Base-by-base conservation (phyloP, 2,888 invertebrate species). In the Mellilla xanthometata region DNA sequence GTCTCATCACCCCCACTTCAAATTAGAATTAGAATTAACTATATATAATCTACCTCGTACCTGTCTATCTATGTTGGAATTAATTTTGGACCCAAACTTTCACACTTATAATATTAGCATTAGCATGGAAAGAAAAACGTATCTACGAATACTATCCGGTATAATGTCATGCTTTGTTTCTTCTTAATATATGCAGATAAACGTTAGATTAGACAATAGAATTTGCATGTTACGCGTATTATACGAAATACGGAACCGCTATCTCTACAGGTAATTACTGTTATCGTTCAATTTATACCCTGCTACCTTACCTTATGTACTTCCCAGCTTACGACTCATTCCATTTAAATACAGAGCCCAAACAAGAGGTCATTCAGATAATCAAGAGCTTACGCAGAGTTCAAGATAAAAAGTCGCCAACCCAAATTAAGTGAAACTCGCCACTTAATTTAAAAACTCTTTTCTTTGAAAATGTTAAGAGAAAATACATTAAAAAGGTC, bases 401-500 rank as follows among this genome's bases (percentile, higher is more conserved):
- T 45, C 32, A 33, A 54, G 52, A 59, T 58, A 59, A 62, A 49
- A 54, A 43, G 52, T 53, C 57, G 40, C 32, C 47, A 44, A 40
- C 54, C 40, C 30, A 60, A 70, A 67, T 65, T 54, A 65, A 68
- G 60, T 56, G 58, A 46, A 45, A 58, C 45, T 52, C 35, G 43
- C 66, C 59, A 62, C 63, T 64, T 65, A 65, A 71, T 72, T 70
- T 72, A 60, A 64, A 65, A 64, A 58, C 49, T 60, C 60, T 58
- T 58, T 49, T 44, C 39, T 44, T 57, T 60, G 52, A 46, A 65
- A 65, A 63, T 60, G 52, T 55, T 46, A 26, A 19, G 43, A 52
- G 58, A 68, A 72, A 71, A 65, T 62, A 70, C 68, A 68, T 76
- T 67, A 65, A 58, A n/a, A 69, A 65, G 58, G 54, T 54, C 40